Evolutionary conservation across 2,113 vertebrate species (phyloP).

Genomic region (Gopherus flavomarginatus): DNA sequence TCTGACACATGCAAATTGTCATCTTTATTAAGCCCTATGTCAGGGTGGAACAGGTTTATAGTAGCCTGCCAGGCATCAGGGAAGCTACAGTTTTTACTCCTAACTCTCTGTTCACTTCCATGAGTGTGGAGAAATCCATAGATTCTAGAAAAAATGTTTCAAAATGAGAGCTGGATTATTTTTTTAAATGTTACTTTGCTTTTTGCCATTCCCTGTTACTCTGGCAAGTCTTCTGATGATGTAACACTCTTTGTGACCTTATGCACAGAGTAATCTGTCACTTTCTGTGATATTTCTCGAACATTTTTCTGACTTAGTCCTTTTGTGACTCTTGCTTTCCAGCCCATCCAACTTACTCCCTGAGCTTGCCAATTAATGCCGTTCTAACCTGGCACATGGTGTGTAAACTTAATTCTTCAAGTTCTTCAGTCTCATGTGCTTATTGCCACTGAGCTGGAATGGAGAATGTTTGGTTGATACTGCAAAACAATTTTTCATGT

Average conservation of each 20-base stretch:
- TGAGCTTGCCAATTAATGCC: not conserved
- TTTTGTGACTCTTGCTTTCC: not conserved
- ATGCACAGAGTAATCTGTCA: not conserved
- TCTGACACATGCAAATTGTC: not conserved
- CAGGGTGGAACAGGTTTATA: not conserved
- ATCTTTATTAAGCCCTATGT: not conserved
- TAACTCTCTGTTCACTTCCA: not conserved
- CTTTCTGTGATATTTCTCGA: not conserved
- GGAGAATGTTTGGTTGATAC: constrained; percentile 20
- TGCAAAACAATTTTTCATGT: not conserved
- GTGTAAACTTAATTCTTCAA: not conserved
- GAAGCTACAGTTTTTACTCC: not conserved
- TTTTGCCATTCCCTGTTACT: not conserved
- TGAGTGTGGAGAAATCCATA: not conserved
- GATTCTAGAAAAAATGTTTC: not conserved
- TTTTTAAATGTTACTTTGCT: not conserved
- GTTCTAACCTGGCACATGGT: not conserved
- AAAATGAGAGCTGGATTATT: not conserved
- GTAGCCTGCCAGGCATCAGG: not conserved
- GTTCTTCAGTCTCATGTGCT: rapidly evolving
- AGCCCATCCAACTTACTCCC: not conserved
- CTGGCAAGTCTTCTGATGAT: not conserved
- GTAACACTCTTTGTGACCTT: not conserved
- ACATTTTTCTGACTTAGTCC: not conserved
- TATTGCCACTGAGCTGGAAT: not conserved